Base-by-base conservation (phyloP, 2,797 vertebrate species). In the Australoheros facetus region DNA sequence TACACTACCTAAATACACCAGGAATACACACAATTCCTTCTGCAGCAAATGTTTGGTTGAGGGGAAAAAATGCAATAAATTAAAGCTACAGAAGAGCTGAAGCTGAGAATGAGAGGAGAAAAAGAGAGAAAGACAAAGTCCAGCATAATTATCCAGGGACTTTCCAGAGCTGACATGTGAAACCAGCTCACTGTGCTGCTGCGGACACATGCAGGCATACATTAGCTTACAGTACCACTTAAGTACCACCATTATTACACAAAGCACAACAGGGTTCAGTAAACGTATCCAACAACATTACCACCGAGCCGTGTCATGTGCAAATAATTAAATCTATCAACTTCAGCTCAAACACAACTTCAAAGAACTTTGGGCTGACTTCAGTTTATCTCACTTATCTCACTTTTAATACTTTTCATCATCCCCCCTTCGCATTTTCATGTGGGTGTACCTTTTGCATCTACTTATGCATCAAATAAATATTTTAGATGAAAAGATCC, bases 131-230 rank as follows among this genome's bases (percentile, higher is more conserved):
- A 80, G 79, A 89, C 75, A 88, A 81, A 88, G 89, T 90, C 91
- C 89, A 89, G 87, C 81, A 86, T 89, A 93, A 94, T 92, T 94
- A 93, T 94, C 90, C 89, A 62, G 95, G 95, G 95, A 95, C 93
- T 95, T 96, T 96, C 95, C 95, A 94, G 83, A 84, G 91, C 84
- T 90, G 93, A 94, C 92, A 95, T 93, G 86, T 94, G 92, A 96
- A 94, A 95, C 94, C 87, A 79, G 78, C 88, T 93, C 91, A 93
- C 95, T 95, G 93, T 94, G 91, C 82, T 75, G 79, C 77, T 56
- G 73, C 73, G 85, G 80, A 91, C 34, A n/a, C 55, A 34, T 54
- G 7, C 28, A 78, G 5, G 16, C 73, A 76, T 7, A 77, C 82
- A 82, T 19, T 32, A 48, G 34, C 55, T 55, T 48, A 79, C 70